Conservation (phyloP, 2,113 vertebrate species). For the Phalacrocorax carbo region DNA sequence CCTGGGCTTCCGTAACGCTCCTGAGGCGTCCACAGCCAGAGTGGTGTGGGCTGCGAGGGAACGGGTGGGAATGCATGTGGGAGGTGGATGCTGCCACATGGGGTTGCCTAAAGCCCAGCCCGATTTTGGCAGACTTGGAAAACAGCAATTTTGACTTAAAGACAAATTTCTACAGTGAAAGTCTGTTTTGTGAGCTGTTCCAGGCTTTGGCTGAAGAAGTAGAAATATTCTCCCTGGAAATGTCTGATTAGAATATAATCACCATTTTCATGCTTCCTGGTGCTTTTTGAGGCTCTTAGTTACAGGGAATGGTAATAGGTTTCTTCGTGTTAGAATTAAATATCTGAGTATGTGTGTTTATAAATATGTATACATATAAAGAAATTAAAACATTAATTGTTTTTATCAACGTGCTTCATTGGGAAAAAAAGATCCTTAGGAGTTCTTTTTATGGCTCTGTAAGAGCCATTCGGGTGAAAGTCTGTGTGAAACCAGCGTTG, state of each 20-base stretch:
- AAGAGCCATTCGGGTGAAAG: background rate
- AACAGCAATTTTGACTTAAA: background rate
- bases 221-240: background rate
- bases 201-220: background rate
- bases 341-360: background rate
- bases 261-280: background rate
- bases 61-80: background rate
- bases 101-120: background rate
- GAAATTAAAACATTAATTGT: background rate
- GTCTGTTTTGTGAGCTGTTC: background rate
- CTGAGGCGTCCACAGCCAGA: background rate
- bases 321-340: background rate
- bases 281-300: background rate
- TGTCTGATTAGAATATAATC: background rate
- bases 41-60: fast-evolving
- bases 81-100: background rate
- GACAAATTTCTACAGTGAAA: background rate
- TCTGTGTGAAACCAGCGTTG: background rate
- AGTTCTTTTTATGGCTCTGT: background rate
- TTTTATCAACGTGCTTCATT: background rate
- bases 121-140: background rate
- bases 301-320: background rate
- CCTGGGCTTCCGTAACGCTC: background rate
- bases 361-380: background rate
- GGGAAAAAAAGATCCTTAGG: background rate